phyloP scores from a whole-genome alignment of 2,113 vertebrate species.

The Channa maculata region DNA sequence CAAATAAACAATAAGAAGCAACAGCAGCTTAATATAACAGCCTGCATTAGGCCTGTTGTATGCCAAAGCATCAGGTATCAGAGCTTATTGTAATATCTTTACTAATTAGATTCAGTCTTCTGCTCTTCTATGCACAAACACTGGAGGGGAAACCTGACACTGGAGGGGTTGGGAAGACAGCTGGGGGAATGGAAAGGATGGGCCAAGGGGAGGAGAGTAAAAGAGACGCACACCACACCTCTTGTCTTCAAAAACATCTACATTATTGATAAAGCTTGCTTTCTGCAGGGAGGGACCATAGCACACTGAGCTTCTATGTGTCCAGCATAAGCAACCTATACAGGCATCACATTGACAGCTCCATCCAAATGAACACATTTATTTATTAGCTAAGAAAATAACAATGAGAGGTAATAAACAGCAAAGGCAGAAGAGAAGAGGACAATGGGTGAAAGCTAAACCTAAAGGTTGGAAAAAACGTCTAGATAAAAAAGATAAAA shows the following conservation, averaged over 20 bases:
- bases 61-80: slow-evolving; percentile 79
- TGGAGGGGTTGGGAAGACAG: slow-evolving; percentile 60
- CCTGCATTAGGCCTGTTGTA: slow-evolving; percentile 65
- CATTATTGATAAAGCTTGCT: slow-evolving; percentile 80
- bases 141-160: slow-evolving; percentile 79
- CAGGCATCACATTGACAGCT: slow-evolving; percentile 12
- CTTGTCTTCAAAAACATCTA: slow-evolving; percentile 80
- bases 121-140: slow-evolving; percentile 72
- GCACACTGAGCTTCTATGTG: slow-evolving; percentile 40
- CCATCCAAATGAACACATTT: neutral
- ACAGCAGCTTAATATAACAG: slow-evolving; percentile 64
- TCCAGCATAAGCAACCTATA: slow-evolving; percentile 39
- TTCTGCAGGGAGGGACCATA: slow-evolving; percentile 61
- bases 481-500: slow-evolving; percentile 27
- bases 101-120: slow-evolving; percentile 83
- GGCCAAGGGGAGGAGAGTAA: slow-evolving; percentile 44
- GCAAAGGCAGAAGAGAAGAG: slow-evolving; percentile 11
- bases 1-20: slow-evolving; percentile 59
- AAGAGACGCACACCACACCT: slow-evolving; percentile 66
- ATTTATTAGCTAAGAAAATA: neutral
- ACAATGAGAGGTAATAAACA: slow-evolving; percentile 16
- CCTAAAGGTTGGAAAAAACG: slow-evolving; percentile 4
- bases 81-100: slow-evolving; percentile 81
- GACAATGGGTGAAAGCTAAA: neutral
- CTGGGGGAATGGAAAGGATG: slow-evolving; percentile 36